These are phyloP conservation scores for Apus apus DNA, from an alignment of 2,113 vertebrate genomes.

Conservation along the genomic window DNA sequence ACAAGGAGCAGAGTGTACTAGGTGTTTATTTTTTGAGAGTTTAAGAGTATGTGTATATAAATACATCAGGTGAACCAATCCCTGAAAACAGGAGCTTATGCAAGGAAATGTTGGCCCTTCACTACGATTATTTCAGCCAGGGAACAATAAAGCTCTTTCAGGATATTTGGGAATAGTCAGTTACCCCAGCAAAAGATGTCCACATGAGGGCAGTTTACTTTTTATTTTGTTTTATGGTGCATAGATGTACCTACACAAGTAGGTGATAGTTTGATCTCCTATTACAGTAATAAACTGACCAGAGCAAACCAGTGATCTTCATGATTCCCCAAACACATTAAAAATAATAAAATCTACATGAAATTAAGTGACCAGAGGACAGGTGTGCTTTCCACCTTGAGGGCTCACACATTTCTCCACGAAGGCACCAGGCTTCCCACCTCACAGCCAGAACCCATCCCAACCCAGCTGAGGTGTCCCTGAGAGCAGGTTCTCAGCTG, in stretches of 20 bases:
- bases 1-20: slow-evolving; percentile 36
- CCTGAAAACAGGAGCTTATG: not conserved
- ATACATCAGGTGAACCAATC: not conserved
- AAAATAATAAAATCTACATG: not conserved
- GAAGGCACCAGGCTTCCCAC: not conserved
- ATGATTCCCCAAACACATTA: not conserved
- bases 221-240: not conserved
- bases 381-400: not conserved
- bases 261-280: not conserved
- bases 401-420: not conserved
- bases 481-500: not conserved
- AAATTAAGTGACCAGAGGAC: not conserved
- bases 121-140: not conserved
- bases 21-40: slow-evolving; percentile 41
- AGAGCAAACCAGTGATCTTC: not conserved
- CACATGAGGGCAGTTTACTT: not conserved
- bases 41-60: not conserved
- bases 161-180: not conserved
- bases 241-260: not conserved
- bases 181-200: not conserved
- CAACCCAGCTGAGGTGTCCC: not conserved
- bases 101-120: not conserved
- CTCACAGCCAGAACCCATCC: not conserved
- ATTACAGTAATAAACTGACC: not conserved
- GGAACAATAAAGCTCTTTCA: slow-evolving; percentile 27